phyloP scores from a whole-genome alignment of 2,113 vertebrate genomes.

The Grantiella picta region DNA sequence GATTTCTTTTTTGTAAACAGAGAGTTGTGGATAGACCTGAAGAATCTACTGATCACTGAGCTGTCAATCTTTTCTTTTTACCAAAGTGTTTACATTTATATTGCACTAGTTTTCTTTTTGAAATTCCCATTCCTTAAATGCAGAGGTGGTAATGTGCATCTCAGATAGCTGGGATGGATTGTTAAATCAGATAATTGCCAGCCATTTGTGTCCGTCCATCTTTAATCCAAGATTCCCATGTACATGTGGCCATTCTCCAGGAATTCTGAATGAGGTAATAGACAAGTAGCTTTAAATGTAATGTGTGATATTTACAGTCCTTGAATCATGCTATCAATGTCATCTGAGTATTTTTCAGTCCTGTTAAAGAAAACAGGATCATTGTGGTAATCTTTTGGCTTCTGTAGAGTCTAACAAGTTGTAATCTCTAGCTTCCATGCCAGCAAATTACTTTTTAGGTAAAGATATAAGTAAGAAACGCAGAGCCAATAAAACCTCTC shows the following conservation, averaged over 20 bases:
- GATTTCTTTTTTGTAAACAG: background rate
- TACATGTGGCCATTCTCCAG: background rate
- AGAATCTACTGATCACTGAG: background rate
- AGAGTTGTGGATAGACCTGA: background rate
- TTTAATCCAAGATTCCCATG: background rate
- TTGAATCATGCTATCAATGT: background rate
- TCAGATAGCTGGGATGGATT: background rate
- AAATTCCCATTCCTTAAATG: background rate
- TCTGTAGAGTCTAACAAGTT: background rate
- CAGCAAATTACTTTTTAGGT: background rate
- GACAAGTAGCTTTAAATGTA: background rate
- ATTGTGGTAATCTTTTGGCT: background rate
- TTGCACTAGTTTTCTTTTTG: background rate
- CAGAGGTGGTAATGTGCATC: background rate
- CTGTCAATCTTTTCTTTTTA: background rate
- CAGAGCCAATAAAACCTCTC: background rate
- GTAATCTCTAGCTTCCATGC: background rate
- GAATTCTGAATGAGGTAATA: background rate
- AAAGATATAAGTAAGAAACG: background rate
- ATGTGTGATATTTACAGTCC: background rate
- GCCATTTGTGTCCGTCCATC: background rate
- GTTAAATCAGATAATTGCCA: background rate
- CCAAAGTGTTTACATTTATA: no score
- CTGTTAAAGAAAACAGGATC: background rate
- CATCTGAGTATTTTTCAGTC: background rate